These are phyloP conservation scores for Lithobates sylvaticus DNA, from an alignment of 2,797 vertebrate genomes.

Conservation along the genomic window DNA sequence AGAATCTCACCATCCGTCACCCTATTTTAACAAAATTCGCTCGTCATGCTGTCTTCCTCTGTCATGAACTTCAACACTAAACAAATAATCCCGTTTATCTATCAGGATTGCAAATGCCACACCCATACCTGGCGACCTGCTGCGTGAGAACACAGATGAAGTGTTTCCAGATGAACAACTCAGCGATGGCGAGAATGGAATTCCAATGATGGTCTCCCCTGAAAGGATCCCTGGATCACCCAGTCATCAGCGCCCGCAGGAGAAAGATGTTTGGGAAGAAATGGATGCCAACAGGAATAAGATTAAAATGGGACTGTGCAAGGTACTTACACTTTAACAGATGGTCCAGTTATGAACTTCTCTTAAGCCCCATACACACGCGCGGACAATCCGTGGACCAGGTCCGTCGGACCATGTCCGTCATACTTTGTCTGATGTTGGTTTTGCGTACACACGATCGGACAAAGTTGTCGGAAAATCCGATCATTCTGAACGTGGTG, in stretches of 20 bases:
- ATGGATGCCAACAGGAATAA: slow-evolving; percentile 94
- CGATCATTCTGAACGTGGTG: too few species aligned
- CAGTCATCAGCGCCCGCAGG: slow-evolving; percentile 84
- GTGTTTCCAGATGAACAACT: slow-evolving; percentile 97
- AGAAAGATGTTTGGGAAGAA: slow-evolving; percentile 98
- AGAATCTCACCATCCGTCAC: neutral
- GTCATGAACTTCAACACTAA: too few species aligned
- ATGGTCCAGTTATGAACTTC: neutral
- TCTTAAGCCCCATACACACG: too few species aligned
- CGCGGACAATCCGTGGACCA: too few species aligned
- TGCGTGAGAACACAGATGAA: slow-evolving; percentile 97
- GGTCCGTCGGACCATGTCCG: too few species aligned
- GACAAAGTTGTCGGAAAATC: too few species aligned
- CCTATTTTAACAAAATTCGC: too few species aligned
- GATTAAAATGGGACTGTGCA: slow-evolving; percentile 84
- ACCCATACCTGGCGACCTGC: slow-evolving; percentile 91
- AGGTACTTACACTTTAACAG: slow-evolving; percentile 75
- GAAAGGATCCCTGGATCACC: slow-evolving; percentile 86
- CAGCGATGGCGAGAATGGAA: slow-evolving; percentile 93
- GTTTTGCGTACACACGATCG: too few species aligned
- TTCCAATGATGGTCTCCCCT: slow-evolving; percentile 77
- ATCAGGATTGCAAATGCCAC: slow-evolving; percentile 95
- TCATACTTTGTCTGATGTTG: too few species aligned
- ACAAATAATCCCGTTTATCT: neutral
- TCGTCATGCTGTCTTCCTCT: too few species aligned